Evolutionary conservation across 2,113 vertebrate genomes (phyloP), one percentile per base, ranked within the genome.

Genomic region (Leptosomus discolor): DNA sequence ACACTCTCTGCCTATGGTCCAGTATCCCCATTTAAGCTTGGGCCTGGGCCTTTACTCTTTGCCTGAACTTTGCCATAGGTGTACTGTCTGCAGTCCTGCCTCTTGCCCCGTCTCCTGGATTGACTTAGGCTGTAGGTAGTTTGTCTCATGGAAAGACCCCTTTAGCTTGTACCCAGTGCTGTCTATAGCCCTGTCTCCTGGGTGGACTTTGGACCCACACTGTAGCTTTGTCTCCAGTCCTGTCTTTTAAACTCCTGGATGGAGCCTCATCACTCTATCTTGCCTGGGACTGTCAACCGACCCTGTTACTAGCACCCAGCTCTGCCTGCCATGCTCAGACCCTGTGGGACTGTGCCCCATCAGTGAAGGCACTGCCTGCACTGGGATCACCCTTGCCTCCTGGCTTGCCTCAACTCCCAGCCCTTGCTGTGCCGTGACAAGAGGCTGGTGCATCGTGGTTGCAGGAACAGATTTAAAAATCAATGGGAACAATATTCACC

Each of bases 391-490:
- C n/a, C 39, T 21, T 18, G 8, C 43, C 69, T 68, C 29, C 57
- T 15, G 30, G 20, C 51, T 29, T 16, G 34, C 36, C 74, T 65
- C 56, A 45, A 48, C 65, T 73, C 27, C 71, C 3, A 8, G 29
- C 57, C 50, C 50, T 30, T 30, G 18, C 58, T 65, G 34, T 36
- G 48, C 21, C 56, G 57, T 34, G 32, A 54, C 53, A 67, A 77
- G n/a, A 53, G 30, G 32, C 32, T 73, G 41, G 11, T 48, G 43
- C 20, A 60, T 0, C 53, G 11, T 0, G 2, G 48, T 8, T 90
- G 65, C 57, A 79, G 41, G 12, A 95, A 61, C 16, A 85, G 54
- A 82, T 88, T 75, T n/a, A 43, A 95, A 90, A 79, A 82, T 79
- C 69, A 41, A 13, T 60, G 32, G 61, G 87, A 86, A 71, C 30